Evolutionary conservation across 2,797 vertebrate species (phyloP), one percentile per base, ranked within the genome.

Genomic region (Diglossa cyanea): DNA sequence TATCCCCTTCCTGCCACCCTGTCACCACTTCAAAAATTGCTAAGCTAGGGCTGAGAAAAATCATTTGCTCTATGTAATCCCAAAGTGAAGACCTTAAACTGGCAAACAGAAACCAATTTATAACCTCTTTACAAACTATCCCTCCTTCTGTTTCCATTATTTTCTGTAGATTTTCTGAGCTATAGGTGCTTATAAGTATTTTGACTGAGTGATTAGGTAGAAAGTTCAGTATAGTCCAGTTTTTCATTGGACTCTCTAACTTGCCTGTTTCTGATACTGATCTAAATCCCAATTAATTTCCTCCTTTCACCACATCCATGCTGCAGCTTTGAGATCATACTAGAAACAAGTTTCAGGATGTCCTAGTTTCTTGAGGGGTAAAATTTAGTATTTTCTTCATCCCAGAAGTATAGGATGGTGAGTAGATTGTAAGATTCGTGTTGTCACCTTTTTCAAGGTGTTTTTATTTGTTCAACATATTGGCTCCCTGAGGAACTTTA

Each of bases 11-110:
- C 68, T 93, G 47, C 35, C 9, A 12, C 50, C 30, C 31, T 74
- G 72, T 77, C 82, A 94, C 57, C 10, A 55, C 72, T 91, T 90
- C 85, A 93, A 83, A 90, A 88, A 91, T 68, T 68, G 18, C 53
- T 90, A 85, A 94, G 7, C 37, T 30, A 65, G 9, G 31, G n/a
- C 50, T 94, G 72, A 88, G 90, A 91, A 94, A 91, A 91, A 86
- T 72, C 5, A 68, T 94, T 91, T 42, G 44, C 13, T 91, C 35
- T 75, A 31, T 80, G 35, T 65, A 93, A 91, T 83, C 58, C 54
- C 20, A 17, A 82, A 83, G 61, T 10, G 17, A 25, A 94, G 18
- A 79, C 37, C 44, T 91, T 80, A 91, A 95, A 85, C 33, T 72
- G 30, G 31, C 33, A 83, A 95, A 72, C 30, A 71, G 51, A 95